phyloP scores from a whole-genome alignment of 2,797 vertebrate genomes.

The Aeoliscus strigatus region DNA sequence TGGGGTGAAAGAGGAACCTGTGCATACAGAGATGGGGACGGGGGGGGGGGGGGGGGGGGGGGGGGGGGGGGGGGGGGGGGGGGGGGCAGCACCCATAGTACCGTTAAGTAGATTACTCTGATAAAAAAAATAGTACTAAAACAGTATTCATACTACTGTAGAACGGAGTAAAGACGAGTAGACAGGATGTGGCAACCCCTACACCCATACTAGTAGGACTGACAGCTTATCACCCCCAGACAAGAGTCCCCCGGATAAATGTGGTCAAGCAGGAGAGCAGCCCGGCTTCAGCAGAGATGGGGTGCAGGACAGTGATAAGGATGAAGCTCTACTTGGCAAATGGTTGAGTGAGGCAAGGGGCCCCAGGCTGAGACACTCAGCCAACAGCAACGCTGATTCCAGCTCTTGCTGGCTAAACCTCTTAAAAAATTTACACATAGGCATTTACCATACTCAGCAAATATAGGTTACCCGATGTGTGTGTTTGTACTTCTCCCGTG shows the following conservation, averaged over 20 bases:
- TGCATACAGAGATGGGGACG: slow-evolving; percentile 26
- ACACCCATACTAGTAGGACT: slow-evolving; percentile 68
- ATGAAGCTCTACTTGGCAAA: slow-evolving; percentile 66
- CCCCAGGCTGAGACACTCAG: slow-evolving; percentile 63
- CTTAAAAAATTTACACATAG: slow-evolving; percentile 75
- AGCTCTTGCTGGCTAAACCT: slow-evolving; percentile 70
- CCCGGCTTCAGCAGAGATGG: slow-evolving; percentile 62
- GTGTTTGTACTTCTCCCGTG: slow-evolving; percentile 25
- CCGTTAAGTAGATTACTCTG: slow-evolving; percentile 15
- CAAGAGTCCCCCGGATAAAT: slow-evolving; percentile 77
- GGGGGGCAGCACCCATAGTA: too few species aligned
- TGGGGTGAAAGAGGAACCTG: slow-evolving; percentile 21
- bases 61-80: too few species aligned
- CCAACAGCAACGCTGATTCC: slow-evolving; percentile 65
- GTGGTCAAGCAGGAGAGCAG: slow-evolving; percentile 70
- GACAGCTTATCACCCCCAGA: slow-evolving; percentile 79
- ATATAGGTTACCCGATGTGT: slow-evolving; percentile 66
- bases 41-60: too few species aligned
- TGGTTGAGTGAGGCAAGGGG: slow-evolving; percentile 54
- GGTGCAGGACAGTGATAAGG: slow-evolving; percentile 79
- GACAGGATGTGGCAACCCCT: slow-evolving; percentile 49
- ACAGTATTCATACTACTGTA: slow-evolving; percentile 3
- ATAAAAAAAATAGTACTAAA: slow-evolving; percentile 18
- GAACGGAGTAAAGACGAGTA: slow-evolving; percentile 35
- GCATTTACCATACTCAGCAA: slow-evolving; percentile 67